Evolutionary conservation across 2,888 invertebrate genomes (phyloP).

Genomic region (Leptura quadrifasciata): DNA sequence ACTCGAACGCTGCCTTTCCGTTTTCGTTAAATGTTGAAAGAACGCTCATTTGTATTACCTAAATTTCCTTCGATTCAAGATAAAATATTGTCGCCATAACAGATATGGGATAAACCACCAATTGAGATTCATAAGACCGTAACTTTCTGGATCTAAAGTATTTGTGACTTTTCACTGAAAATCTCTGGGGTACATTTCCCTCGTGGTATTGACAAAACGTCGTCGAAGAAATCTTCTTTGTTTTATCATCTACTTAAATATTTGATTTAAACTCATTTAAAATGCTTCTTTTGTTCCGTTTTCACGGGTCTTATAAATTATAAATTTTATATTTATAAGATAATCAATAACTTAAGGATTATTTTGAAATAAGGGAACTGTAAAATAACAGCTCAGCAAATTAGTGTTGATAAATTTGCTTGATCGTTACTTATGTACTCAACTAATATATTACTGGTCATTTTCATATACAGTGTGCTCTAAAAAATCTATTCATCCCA

Average conservation of each 20-base stretch:
- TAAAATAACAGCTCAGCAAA: no score
- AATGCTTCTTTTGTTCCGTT: conserved; percentile 1
- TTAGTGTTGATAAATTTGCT: no score
- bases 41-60: conserved; percentile 13
- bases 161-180: conserved; percentile 18
- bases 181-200: conserved; percentile 17
- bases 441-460: no score
- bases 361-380: no score
- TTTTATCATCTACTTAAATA: conserved; percentile 28
- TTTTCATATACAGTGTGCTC: no score
- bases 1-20: not conserved
- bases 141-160: conserved; percentile 13
- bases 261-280: conserved; percentile 26
- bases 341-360: no score
- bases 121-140: conserved; percentile 36
- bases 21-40: not conserved
- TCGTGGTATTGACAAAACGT: conserved; percentile 19
- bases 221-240: conserved; percentile 19
- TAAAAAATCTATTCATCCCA: no score
- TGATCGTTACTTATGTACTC: no score
- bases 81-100: conserved; percentile 31
- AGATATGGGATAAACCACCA: conserved; percentile 25
- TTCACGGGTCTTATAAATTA: not conserved
- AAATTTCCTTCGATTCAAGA: conserved; percentile 21
- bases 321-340: not conserved